Evolutionary conservation across 2,113 vertebrate species (phyloP).

Genomic region (Forbesichthys agassizii): DNA sequence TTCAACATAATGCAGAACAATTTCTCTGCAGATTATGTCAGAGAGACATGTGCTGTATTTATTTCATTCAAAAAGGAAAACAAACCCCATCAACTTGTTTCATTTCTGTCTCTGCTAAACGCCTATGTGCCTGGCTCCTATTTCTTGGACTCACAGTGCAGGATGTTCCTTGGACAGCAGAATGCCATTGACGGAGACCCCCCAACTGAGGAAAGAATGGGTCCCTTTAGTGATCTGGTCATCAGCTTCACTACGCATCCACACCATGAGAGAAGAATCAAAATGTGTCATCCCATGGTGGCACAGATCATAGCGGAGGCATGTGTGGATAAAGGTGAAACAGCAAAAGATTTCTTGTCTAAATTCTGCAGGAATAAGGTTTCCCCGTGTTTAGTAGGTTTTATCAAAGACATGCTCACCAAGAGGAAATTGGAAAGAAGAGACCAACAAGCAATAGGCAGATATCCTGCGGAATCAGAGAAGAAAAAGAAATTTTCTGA

Average conservation of each 20-base stretch:
- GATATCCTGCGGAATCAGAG: background rate
- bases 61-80: accelerated
- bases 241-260: conserved; percentile 11
- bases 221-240: conserved; percentile 34
- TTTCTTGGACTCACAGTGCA: conserved; percentile 42
- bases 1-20: conserved; percentile 50
- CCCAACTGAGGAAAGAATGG: conserved; percentile 32
- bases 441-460: background rate
- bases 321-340: conserved; percentile 43
- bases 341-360: conserved; percentile 6
- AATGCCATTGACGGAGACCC: background rate
- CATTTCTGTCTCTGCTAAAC: conserved; percentile 36
- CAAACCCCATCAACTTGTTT: conserved; percentile 8
- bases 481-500: conserved; percentile 21
- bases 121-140: conserved; percentile 42
- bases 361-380: background rate
- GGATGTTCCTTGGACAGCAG: background rate
- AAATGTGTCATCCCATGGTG: conserved; percentile 49
- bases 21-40: background rate
- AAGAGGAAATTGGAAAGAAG: conserved; percentile 17
- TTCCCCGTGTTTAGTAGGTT: background rate
- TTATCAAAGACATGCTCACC: conserved; percentile 41
- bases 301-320: background rate
- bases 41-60: background rate
- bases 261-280: background rate